Conservation (phyloP, 30 jellyfish, hydroid and myxozoan species). For the Aurelia aurita region DNA sequence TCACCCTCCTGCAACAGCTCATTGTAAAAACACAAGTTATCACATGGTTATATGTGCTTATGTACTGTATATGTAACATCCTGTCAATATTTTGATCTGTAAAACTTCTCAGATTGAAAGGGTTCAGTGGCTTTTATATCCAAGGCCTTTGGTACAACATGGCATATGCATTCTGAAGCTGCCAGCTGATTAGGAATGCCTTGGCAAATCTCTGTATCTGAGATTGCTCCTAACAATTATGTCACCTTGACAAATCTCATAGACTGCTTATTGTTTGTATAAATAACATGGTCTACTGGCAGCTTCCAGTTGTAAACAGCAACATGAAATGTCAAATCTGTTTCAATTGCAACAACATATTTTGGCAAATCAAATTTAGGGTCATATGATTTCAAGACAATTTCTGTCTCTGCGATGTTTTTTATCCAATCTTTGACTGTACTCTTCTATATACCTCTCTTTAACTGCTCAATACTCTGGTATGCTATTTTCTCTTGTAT, state of each 20-base stretch:
- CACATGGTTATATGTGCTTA: no score
- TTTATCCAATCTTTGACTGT: constrained; percentile 38
- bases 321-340: constrained; percentile 12
- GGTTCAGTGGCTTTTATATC: no score
- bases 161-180: constrained; percentile 37
- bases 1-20: no score
- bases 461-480: constrained; percentile 44
- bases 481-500: constrained; percentile 37
- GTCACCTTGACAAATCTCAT: constrained; percentile 38
- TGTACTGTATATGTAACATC: no score
- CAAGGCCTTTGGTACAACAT: constrained; percentile 15
- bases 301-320: constrained; percentile 38
- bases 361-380: constrained; percentile 39
- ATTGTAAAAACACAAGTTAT: no score
- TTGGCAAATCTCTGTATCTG: constrained; percentile 40
- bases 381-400: constrained; percentile 18
- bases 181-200: constrained; percentile 8
- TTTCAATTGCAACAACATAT: constrained; percentile 37
- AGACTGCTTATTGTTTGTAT: constrained; percentile 35
- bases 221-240: constrained; percentile 39
- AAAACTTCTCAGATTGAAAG: no score
- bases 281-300: constrained; percentile 12
- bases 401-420: constrained; percentile 29
- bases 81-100: no score
- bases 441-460: constrained; percentile 47